phyloP scores from a whole-genome alignment of 2,113 vertebrate species.

The Poicephalus gulielmi region DNA sequence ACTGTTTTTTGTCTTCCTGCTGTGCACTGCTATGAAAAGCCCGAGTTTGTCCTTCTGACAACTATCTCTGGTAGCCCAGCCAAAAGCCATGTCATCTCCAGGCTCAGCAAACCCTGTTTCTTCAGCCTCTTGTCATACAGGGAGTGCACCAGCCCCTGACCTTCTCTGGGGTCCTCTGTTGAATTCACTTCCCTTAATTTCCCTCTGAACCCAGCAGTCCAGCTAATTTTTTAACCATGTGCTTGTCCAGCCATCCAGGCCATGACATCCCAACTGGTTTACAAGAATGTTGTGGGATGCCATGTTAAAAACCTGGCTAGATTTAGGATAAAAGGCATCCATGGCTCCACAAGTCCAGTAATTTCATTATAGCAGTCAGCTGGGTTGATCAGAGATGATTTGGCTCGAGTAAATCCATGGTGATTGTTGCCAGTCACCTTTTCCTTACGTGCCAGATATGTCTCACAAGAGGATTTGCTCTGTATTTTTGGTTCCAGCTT shows the following conservation, averaged over 20 bases:
- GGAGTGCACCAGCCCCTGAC: background rate
- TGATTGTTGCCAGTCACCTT: background rate
- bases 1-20: background rate
- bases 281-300: background rate
- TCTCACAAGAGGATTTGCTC: background rate
- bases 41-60: background rate
- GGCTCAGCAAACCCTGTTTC: background rate
- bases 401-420: background rate
- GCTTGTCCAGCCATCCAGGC: background rate
- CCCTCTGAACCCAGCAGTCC: background rate
- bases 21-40: background rate
- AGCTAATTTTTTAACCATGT: background rate
- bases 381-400: background rate
- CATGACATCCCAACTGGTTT: background rate
- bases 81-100: background rate
- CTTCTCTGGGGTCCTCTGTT: background rate
- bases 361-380: background rate
- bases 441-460: background rate
- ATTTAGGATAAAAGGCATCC: background rate
- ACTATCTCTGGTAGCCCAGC: background rate
- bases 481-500: background rate
- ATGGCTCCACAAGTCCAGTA: background rate
- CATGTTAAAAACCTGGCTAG: background rate
- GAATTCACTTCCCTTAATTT: background rate
- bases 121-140: background rate